phyloP scores from a whole-genome alignment of 2,113 vertebrate genomes.

The Eolophus roseicapilla region DNA sequence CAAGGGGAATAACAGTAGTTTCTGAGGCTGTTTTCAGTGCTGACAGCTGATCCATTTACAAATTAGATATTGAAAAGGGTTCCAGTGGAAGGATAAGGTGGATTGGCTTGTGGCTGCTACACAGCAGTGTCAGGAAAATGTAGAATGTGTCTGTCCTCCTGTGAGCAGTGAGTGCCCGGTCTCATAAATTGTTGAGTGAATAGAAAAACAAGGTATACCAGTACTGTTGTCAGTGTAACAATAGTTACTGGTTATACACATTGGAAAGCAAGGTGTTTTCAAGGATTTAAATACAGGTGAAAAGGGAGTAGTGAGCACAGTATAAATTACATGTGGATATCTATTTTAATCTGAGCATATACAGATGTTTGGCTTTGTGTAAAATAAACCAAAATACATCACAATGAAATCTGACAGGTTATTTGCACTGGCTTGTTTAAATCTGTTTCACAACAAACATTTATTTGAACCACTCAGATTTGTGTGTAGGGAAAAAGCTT shows the following conservation, averaged over 20 bases:
- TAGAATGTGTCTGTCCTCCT: neutral
- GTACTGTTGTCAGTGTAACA: neutral
- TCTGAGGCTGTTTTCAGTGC: conserved; percentile 26
- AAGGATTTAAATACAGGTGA: neutral
- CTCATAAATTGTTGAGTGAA: neutral
- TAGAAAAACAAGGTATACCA: neutral
- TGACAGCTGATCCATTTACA: conserved; percentile 51
- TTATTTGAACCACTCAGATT: neutral
- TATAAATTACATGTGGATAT: neutral
- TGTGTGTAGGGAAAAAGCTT: neutral
- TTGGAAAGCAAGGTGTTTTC: neutral
- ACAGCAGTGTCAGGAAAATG: neutral
- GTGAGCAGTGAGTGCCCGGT: neutral
- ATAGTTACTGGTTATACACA: neutral
- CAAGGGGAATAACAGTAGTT: conserved; percentile 38
- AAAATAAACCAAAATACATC: neutral
- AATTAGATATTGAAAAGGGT: neutral
- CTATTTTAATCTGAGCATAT: neutral
- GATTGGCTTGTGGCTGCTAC: neutral
- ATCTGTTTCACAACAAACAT: neutral
- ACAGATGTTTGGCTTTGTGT: neutral
- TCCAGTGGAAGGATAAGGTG: neutral
- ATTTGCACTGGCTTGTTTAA: neutral
- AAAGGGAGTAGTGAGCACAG: neutral
- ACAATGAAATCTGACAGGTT: neutral